Evolutionary conservation across 2,113 vertebrate species (phyloP).

Genomic region (Cyanoliseus patagonus): DNA sequence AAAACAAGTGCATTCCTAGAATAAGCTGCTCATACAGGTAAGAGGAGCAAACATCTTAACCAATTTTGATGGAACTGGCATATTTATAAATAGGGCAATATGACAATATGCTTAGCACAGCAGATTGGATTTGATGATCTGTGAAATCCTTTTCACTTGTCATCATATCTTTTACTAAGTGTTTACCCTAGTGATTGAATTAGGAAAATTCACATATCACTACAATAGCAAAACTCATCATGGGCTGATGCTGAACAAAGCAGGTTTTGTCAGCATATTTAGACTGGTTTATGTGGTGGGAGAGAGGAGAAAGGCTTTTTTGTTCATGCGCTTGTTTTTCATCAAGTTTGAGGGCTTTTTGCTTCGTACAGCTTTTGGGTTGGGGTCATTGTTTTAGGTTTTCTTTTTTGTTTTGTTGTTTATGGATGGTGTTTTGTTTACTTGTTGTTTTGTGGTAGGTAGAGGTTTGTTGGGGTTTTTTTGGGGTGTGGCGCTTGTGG

Average conservation of each 20-base stretch:
- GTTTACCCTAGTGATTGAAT: neutral
- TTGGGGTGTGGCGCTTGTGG: neutral
- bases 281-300: neutral
- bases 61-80: neutral
- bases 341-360: neutral
- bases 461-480: no score
- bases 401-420: neutral
- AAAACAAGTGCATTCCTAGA: neutral
- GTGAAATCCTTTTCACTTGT: neutral
- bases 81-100: neutral
- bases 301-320: neutral
- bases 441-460: neutral
- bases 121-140: neutral
- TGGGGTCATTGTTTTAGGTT: neutral
- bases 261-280: neutral
- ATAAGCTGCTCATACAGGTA: neutral
- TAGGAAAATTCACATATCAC: neutral
- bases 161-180: neutral
- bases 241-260: neutral
- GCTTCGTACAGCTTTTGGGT: neutral
- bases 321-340: neutral
- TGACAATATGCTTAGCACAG: neutral
- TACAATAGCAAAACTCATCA: neutral
- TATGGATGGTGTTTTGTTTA: neutral
- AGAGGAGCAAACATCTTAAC: neutral